A percentile compares a stretch with the other conserved stretches of the same genome.
phyloP scores from a whole-genome alignment of 2,113 vertebrate genomes.

The Hippopotamus amphibius region DNA sequence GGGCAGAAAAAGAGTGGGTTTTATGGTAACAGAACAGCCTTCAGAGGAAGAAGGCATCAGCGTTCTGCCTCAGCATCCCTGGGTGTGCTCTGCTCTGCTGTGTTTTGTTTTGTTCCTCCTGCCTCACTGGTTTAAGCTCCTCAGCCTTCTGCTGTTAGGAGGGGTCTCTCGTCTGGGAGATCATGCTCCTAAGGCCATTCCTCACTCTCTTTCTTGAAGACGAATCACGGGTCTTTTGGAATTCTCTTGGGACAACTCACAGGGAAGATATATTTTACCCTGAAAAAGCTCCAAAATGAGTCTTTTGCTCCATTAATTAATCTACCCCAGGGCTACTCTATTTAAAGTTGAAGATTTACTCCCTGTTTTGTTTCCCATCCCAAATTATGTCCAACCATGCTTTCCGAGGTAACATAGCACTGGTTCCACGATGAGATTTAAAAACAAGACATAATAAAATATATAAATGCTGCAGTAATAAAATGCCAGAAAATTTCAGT shows the following conservation, averaged over 20 bases:
- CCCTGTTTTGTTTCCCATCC: not conserved
- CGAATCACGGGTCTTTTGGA: rapidly evolving
- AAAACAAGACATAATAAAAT: not conserved
- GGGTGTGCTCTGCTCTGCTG: not conserved
- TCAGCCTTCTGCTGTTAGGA: rapidly evolving
- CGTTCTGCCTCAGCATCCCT: too few relatives aligned
- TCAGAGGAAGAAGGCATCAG: not conserved
- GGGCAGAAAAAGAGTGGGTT: not conserved
- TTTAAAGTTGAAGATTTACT: not conserved
- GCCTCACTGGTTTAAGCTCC: not conserved
- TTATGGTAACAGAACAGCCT: not conserved
- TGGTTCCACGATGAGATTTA: not conserved
- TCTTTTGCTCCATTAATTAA: not conserved
- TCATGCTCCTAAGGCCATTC: not conserved
- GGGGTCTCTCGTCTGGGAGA: not conserved
- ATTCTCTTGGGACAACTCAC: not conserved
- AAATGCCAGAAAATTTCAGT: not conserved
- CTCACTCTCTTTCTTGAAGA: not conserved
- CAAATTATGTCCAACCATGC: not conserved
- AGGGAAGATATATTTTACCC: not conserved
- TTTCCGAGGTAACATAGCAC: not conserved
- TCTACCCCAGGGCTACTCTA: not conserved
- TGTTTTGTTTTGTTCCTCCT: not conserved
- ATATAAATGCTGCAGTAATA: not conserved
- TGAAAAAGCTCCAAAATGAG: not conserved